A percentile compares a stretch with the other conserved stretches of the same genome.
phyloP scores from a whole-genome alignment of 1,140 invertebrate genomes.

The Adelges cooleyi region DNA sequence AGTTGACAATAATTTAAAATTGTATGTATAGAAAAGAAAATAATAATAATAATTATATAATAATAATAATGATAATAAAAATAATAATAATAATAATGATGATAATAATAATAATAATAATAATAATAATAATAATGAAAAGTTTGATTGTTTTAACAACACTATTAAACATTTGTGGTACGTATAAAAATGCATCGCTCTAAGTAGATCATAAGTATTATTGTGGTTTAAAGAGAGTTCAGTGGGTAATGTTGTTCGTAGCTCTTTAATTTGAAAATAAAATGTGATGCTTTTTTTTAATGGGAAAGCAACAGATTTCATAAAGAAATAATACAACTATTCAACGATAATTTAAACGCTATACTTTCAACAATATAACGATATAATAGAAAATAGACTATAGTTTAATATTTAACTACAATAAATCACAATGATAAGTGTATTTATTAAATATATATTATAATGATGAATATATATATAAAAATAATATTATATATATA shows the following conservation, averaged over 20 bases:
- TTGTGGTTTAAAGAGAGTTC: background rate
- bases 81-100: background rate
- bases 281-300: background rate
- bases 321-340: conserved; percentile 6
- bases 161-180: background rate
- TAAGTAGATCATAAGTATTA: background rate
- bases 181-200: background rate
- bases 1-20: background rate
- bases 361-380: conserved; percentile 26
- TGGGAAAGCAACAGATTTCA: background rate
- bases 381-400: conserved; percentile 25
- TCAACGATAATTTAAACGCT: conserved; percentile 27
- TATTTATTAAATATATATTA: conserved; percentile 19
- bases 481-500: no score
- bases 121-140: conserved; percentile 1
- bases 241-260: background rate
- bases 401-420: conserved; percentile 25
- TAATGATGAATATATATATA: background rate
- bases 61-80: no score
- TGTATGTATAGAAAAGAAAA: background rate
- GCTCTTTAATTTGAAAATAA: background rate
- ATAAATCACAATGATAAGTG: conserved; percentile 22
- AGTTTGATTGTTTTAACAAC: conserved; percentile 17
- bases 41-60: no score
- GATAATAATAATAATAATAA: background rate